Percentiles rank a stretch among this genome's conserved stretches.
Conservation (phyloP, 2,888 invertebrate species). For the Scaeva pyrastri region DNA sequence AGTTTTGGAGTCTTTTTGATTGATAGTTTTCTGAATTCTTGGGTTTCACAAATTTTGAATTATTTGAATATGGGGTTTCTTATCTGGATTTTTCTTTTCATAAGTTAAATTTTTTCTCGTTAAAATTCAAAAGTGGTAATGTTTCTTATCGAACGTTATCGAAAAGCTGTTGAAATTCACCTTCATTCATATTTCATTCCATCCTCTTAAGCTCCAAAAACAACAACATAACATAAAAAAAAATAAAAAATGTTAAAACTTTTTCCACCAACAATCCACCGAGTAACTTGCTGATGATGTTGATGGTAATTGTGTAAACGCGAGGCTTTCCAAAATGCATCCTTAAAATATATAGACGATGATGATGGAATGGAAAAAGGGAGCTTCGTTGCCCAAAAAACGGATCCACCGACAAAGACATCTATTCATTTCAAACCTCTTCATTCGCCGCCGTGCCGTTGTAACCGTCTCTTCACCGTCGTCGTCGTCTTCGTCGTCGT, state of each 20-base stretch:
- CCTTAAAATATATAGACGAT: not conserved
- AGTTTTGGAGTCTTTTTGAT: too few relatives aligned
- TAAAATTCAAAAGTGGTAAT: too few relatives aligned
- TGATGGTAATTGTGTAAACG: conserved; percentile 69
- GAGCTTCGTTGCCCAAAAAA: conserved; percentile 2
- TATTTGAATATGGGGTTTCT: too few relatives aligned
- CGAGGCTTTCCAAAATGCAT: conserved; percentile 54
- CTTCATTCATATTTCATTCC: not conserved
- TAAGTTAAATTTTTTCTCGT: too few relatives aligned
- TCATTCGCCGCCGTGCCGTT: not conserved
- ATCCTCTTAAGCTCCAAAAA: not conserved
- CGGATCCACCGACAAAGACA: conserved; percentile 48
- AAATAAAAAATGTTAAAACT: conserved; percentile 22
- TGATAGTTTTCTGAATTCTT: too few relatives aligned
- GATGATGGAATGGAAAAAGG: not conserved
- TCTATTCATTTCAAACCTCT: conserved; percentile 22
- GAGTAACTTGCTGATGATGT: conserved; percentile 61
- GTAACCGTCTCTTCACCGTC: not conserved
- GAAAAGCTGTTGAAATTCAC: not conserved
- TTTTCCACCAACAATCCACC: conserved; percentile 54
- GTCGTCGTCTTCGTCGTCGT: not conserved
- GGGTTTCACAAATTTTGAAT: too few relatives aligned
- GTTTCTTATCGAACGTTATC: too few relatives aligned
- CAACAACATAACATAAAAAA: not conserved
- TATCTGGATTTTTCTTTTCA: too few relatives aligned